Conservation (phyloP, 2,113 vertebrate species). For the Camarhynchus parvulus region DNA sequence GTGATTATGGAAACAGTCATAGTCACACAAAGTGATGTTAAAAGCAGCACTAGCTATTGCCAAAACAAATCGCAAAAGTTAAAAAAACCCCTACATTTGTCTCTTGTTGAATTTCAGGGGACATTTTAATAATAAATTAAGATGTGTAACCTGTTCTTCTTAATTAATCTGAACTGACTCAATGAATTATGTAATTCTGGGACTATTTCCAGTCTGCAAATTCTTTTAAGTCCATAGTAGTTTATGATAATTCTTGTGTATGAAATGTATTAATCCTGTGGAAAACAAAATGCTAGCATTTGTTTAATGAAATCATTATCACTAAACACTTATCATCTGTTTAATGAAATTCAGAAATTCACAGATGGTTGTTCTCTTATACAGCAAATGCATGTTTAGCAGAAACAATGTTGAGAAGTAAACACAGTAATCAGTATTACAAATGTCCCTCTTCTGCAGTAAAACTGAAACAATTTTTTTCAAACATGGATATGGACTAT, state of each 20-base stretch:
- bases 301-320: slow-evolving; percentile 63
- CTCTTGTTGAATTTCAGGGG: not conserved
- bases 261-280: slow-evolving; percentile 34
- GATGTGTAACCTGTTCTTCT: not conserved
- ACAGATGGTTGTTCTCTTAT: slow-evolving; percentile 44
- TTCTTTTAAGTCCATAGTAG: slow-evolving; percentile 8
- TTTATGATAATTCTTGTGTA: slow-evolving; percentile 21
- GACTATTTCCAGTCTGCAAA: slow-evolving; percentile 30
- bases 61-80: not conserved
- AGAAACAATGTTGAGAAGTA: slow-evolving; percentile 38
- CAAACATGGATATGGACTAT: not conserved
- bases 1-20: not conserved
- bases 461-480: not conserved
- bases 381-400: slow-evolving; percentile 32
- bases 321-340: slow-evolving; percentile 54
- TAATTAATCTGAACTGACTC: not conserved
- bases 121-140: not conserved
- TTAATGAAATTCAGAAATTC: slow-evolving; percentile 59
- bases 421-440: slow-evolving; percentile 28
- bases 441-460: not conserved
- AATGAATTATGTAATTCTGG: not conserved
- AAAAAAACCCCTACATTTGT: rapidly evolving
- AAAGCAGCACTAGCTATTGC: not conserved
- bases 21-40: not conserved
- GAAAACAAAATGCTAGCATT: slow-evolving; percentile 49